These are phyloP conservation scores for Pseudochaenichthys georgianus DNA, from an alignment of 2,797 vertebrate genomes.

Conservation along the genomic window DNA sequence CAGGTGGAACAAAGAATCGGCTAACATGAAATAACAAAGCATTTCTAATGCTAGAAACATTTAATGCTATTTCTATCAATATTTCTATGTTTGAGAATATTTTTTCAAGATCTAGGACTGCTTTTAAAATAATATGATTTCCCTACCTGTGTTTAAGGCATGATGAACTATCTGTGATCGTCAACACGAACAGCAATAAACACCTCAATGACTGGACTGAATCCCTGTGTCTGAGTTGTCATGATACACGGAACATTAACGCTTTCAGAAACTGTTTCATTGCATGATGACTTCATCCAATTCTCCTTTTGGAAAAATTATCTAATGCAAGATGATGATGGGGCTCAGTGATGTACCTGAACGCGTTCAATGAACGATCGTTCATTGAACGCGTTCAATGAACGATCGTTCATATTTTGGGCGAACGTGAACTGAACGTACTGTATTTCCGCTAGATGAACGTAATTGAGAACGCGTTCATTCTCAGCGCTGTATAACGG, in stretches of 20 bases:
- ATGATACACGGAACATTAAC: background rate
- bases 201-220: slow-evolving; percentile 56
- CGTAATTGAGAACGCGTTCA: too few species aligned
- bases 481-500: too few species aligned
- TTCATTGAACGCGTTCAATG: too few species aligned
- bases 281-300: background rate
- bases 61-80: slow-evolving; percentile 21
- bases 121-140: slow-evolving; percentile 36
- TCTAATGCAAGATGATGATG: background rate
- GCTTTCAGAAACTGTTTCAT: background rate
- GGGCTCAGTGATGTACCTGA: too few species aligned
- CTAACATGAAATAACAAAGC: background rate
- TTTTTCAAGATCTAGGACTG: slow-evolving; percentile 16
- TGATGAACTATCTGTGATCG: slow-evolving; percentile 65
- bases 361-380: too few species aligned
- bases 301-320: slow-evolving; percentile 10
- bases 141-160: slow-evolving; percentile 54
- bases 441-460: too few species aligned
- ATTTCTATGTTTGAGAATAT: slow-evolving; percentile 33
- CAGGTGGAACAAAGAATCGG: slow-evolving; percentile 47
- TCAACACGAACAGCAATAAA: slow-evolving; percentile 76
- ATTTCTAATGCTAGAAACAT: slow-evolving; percentile 26
- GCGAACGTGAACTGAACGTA: too few species aligned
- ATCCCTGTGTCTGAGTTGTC: slow-evolving; percentile 19
- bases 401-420: too few species aligned